phyloP scores from a whole-genome alignment of 2,113 vertebrate genomes.

The Pedionomus torquatus region DNA sequence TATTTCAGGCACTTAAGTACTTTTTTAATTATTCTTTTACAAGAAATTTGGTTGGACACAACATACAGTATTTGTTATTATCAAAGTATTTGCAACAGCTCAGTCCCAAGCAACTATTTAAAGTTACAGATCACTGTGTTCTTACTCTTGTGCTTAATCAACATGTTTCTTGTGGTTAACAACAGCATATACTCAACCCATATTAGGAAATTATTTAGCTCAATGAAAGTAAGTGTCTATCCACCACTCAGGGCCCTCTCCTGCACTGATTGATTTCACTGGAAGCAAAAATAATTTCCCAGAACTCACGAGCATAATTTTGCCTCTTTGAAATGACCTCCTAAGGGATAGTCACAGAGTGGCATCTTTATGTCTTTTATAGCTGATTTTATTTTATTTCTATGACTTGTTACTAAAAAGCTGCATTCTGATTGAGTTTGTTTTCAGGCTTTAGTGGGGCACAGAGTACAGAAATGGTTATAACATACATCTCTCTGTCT shows the following conservation, averaged over 20 bases:
- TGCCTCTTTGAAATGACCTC: constrained; percentile 60
- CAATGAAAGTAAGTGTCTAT: constrained; percentile 64
- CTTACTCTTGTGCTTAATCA: constrained; percentile 44
- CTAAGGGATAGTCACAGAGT: constrained; percentile 38
- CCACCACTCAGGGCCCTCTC: constrained; percentile 22
- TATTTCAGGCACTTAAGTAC: neutral
- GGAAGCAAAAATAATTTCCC: constrained; percentile 26
- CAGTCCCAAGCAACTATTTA: neutral
- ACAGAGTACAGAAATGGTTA: neutral
- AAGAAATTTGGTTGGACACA: neutral
- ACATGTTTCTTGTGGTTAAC: constrained; percentile 50
- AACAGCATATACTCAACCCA: constrained; percentile 64
- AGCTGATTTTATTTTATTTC: neutral
- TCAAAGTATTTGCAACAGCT: neutral
- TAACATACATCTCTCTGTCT: neutral
- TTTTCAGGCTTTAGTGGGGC: neutral
- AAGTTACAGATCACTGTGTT: neutral
- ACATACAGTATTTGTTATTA: neutral
- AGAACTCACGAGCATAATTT: constrained; percentile 51
- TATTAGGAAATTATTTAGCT: constrained; percentile 71
- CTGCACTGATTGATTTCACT: constrained; percentile 15
- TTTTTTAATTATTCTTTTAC: neutral
- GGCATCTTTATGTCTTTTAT: constrained; percentile 5
- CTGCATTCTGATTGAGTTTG: neutral
- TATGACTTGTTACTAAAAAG: neutral